Conservation (phyloP, 2,797 vertebrate species). For the Melanotaenia nigrans region DNA sequence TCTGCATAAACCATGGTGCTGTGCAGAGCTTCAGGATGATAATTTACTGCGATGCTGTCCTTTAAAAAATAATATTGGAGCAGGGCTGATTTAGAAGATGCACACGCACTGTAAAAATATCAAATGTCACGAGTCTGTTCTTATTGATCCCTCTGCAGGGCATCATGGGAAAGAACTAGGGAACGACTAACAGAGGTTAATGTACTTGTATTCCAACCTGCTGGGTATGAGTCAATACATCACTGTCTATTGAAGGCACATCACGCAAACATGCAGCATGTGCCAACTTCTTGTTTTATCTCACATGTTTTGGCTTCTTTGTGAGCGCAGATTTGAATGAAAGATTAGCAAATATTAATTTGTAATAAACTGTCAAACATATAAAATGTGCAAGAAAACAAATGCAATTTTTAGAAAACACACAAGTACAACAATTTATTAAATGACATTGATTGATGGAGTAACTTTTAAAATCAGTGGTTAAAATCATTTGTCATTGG, state of each 20-base stretch:
- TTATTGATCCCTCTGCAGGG: conserved; percentile 52
- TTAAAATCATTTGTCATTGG: neutral
- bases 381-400: neutral
- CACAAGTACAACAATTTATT: neutral
- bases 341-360: neutral
- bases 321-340: neutral
- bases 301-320: neutral
- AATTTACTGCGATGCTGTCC: conserved; percentile 18
- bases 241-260: conserved; percentile 37
- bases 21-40: conserved; percentile 18
- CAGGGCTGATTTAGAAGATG: conserved; percentile 9
- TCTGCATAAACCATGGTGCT: conserved; percentile 39
- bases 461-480: neutral
- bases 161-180: conserved; percentile 49
- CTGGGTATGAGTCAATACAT: conserved; percentile 42
- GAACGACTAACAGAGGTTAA: conserved; percentile 49
- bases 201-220: conserved; percentile 43
- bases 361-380: neutral
- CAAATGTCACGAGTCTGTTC: conserved; percentile 55
- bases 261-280: conserved; percentile 14
- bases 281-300: conserved; percentile 5
- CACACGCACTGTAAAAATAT: conserved; percentile 34
- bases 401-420: too few relatives aligned
- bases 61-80: conserved; percentile 33
- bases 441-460: neutral